Conservation (phyloP, 2,888 invertebrate genomes). For the Chrysodeixis includens region DNA sequence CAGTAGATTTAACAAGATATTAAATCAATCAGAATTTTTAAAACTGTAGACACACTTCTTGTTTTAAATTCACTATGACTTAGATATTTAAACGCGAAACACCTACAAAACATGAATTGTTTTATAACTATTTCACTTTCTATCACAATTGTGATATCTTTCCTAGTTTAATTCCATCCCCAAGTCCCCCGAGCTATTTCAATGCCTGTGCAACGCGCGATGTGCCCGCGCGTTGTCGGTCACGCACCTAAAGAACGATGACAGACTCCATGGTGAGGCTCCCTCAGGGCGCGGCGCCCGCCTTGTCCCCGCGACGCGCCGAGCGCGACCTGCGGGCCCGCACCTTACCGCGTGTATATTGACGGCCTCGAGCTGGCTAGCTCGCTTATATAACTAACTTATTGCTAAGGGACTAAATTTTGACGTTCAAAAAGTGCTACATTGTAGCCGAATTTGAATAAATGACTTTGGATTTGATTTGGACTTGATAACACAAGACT, state of each 20-base stretch:
- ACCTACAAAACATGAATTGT: too few species aligned
- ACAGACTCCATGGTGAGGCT: constrained; percentile 94
- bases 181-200: constrained; percentile 64
- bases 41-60: too few species aligned
- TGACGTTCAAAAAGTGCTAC: too few species aligned
- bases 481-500: too few species aligned
- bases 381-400: constrained; percentile 8
- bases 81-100: too few species aligned
- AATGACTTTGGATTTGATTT: too few species aligned
- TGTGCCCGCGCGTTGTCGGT: constrained; percentile 65
- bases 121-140: too few species aligned
- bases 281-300: constrained; percentile 88
- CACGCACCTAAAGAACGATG: constrained; percentile 91
- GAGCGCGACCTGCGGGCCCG: constrained; percentile 72
- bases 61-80: too few species aligned
- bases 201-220: constrained; percentile 71
- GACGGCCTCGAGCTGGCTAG: constrained; percentile 28
- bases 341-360: constrained; percentile 87
- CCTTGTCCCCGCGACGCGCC: constrained; percentile 70
- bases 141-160: too few species aligned
- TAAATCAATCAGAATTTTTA: too few species aligned
- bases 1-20: too few species aligned
- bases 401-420: neutral
- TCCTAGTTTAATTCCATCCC: constrained; percentile 44
- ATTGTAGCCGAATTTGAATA: too few species aligned